Evolutionary conservation across 2,113 vertebrate species (phyloP).

Genomic region (Bagarius yarrelli): DNA sequence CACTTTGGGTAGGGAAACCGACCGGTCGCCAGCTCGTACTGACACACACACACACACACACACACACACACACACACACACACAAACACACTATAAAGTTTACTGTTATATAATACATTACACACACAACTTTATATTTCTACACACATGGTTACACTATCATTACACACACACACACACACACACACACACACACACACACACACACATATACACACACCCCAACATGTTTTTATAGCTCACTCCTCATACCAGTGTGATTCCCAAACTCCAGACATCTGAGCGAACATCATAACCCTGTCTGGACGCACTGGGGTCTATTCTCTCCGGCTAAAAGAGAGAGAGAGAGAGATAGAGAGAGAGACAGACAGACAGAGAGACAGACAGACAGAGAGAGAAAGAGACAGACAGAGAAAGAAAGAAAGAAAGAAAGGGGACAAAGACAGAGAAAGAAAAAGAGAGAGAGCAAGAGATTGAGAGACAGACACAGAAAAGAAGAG

Average conservation of each 20-base stretch:
- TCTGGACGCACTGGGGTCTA: conserved; percentile 93
- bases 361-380: neutral
- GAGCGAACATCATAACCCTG: conserved; percentile 97
- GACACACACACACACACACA: conserved; percentile 44
- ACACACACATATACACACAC: neutral
- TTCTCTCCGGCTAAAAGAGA: conserved; percentile 85
- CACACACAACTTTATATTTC: neutral
- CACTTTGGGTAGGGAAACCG: conserved; percentile 97
- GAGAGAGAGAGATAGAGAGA: conserved; percentile 10
- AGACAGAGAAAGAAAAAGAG: neutral
- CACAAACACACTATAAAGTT: neutral
- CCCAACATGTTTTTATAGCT: neutral
- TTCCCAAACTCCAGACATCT: conserved; percentile 96
- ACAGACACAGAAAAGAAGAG: neutral
- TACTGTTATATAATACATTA: neutral
- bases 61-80: conserved; percentile 18
- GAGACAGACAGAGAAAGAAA: too few relatives aligned
- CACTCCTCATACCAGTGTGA: conserved; percentile 85
- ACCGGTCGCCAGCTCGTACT: conserved; percentile 96
- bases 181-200: neutral
- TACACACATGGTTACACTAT: too few relatives aligned
- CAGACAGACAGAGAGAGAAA: neutral
- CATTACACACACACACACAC: neutral
- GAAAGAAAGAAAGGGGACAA: conserved; percentile 3
- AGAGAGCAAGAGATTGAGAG: conserved; percentile 37